Conservation (phyloP, 2,113 vertebrate species). For the Rhinoptilus africanus region DNA sequence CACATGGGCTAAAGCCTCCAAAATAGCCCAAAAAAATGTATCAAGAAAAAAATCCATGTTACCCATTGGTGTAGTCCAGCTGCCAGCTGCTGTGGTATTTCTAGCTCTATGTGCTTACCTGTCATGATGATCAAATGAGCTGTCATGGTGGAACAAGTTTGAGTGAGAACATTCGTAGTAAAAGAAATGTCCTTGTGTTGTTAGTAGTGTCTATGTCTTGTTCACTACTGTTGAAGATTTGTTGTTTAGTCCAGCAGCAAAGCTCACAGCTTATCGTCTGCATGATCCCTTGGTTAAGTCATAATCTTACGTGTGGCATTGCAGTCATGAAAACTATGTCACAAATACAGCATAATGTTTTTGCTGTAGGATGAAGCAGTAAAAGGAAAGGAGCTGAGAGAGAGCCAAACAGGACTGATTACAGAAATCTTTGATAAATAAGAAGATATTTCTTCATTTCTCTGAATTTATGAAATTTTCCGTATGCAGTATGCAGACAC, state of each 20-base stretch:
- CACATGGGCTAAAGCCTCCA: accelerated
- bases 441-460: not conserved
- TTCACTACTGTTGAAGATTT: not conserved
- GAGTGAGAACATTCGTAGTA: not conserved
- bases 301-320: not conserved
- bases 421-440: not conserved
- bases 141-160: not conserved
- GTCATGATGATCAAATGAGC: not conserved
- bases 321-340: not conserved
- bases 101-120: not conserved
- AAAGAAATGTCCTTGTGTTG: not conserved
- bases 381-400: not conserved
- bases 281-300: not conserved
- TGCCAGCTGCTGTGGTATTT: not conserved
- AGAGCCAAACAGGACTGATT: not conserved
- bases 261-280: not conserved
- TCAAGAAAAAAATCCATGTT: not conserved
- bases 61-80: not conserved
- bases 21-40: not conserved
- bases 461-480: not conserved
- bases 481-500: not conserved
- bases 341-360: not conserved
- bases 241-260: not conserved
- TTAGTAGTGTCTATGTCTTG: not conserved
- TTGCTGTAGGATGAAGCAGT: not conserved